Evolutionary conservation across 2,888 invertebrate genomes (phyloP), one percentile per base, ranked within the genome.

Genomic region (Drosophila differens): DNA sequence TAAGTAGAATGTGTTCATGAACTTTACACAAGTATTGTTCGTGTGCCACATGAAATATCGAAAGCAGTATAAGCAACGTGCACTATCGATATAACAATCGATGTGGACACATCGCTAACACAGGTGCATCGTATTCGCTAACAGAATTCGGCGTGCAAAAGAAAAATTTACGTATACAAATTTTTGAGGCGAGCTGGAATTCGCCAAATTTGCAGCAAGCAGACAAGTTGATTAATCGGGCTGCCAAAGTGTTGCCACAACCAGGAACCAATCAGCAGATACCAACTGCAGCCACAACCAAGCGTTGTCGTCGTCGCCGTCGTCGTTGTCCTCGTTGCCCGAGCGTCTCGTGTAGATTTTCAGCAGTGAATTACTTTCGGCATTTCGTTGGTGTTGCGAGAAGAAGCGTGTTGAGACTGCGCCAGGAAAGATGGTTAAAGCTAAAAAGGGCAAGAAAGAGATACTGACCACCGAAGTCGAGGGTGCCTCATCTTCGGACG

Each of bases 391-490:
- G 76, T 75, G 81, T 76, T 80, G 83, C 82, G 75, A 79, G 85
- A 77, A 89, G 89, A 92, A 93, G 92, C 92, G 93, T 93, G 93
- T 91, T 93, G 92, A 91, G 92, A 85, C 91, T 91, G 87, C 92
- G 89, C 76, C 91, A 87, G 82, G 90, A 91, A 92, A 93, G 92
- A 96, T 96, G 97, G 97, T 96, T 92, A 97, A 97, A 94, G 95
- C 96, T 93, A 97, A 97, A 95, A 97, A 97, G 94, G 95, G 96
- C 93, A 96, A 96, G 94, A 97, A 96, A 94, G 95, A 95, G 94
- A 95, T 95, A 92, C 95, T 91, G 80, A 86, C 83, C 75, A 80
- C 79, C 33, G 87, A 47, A 16, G 25, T 77, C 70, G 91, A 85
- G 61, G 85, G 80, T 64, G 88, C 82, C 54, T 91, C 91, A 92